Conservation (phyloP, 1,140 invertebrate species). For the Drosophila sulfurigaster region DNA sequence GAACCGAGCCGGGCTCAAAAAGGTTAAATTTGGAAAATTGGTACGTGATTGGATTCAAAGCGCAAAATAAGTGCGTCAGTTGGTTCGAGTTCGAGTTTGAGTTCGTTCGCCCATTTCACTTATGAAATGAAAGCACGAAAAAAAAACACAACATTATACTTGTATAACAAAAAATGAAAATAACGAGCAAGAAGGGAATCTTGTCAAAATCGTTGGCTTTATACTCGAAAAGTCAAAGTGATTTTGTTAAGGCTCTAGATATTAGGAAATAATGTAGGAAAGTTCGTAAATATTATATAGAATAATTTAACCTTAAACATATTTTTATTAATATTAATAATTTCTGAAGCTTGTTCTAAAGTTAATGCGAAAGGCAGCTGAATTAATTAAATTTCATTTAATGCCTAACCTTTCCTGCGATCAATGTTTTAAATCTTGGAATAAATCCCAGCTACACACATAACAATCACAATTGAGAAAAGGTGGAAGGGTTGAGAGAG, state of each 20-base stretch:
- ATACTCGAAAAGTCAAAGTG: slow-evolving; percentile 15
- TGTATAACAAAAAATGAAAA: slow-evolving; percentile 36
- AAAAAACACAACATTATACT: slow-evolving; percentile 22
- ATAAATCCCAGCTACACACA: too few relatives aligned
- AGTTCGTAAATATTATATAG: too few relatives aligned
- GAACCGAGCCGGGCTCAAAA: slow-evolving; percentile 61
- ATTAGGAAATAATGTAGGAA: not conserved
- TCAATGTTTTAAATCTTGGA: too few relatives aligned
- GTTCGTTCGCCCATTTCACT: slow-evolving; percentile 53
- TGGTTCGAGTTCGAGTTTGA: slow-evolving; percentile 40
- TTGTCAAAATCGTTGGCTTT: not conserved
- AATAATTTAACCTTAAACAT: too few relatives aligned
- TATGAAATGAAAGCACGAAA: slow-evolving; percentile 59
- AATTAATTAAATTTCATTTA: too few relatives aligned
- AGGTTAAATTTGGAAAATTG: slow-evolving; percentile 83
- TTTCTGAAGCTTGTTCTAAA: too few relatives aligned
- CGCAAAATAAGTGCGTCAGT: slow-evolving; percentile 82
- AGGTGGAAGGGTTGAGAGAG: not conserved
- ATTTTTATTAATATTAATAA: too few relatives aligned
- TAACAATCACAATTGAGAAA: too few relatives aligned
- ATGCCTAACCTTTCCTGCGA: too few relatives aligned
- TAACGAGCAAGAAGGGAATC: slow-evolving; percentile 17
- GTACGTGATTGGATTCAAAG: slow-evolving; percentile 83
- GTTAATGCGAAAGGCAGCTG: too few relatives aligned
- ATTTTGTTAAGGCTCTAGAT: not conserved